phyloP scores from a whole-genome alignment of 1,140 invertebrate genomes.

The Sesamia nonagrioides region DNA sequence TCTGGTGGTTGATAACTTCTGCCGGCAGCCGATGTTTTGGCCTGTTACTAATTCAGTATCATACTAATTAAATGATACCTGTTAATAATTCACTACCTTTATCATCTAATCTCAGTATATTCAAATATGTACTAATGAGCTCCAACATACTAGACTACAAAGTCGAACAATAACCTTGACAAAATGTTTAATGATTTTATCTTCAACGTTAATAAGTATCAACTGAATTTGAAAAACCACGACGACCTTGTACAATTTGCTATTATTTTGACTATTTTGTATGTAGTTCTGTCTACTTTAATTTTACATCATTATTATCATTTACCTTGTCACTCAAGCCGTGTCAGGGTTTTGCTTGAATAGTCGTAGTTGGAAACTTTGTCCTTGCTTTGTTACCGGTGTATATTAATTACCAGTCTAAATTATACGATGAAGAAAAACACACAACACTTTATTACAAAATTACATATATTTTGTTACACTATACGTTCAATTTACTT shows the following conservation, averaged over 20 bases:
- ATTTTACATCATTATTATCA: constrained; percentile 27
- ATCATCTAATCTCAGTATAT: not conserved
- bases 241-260: not conserved
- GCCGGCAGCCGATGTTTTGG: too few relatives aligned
- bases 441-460: constrained; percentile 4
- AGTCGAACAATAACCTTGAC: not conserved
- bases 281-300: not conserved
- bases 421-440: not conserved
- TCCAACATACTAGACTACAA: not conserved
- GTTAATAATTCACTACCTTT: not conserved
- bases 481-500: constrained; percentile 10
- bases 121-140: not conserved
- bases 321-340: constrained; percentile 31
- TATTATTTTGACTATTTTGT: constrained; percentile 17
- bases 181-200: constrained; percentile 25
- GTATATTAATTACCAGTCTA: constrained; percentile 26
- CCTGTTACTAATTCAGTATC: too few relatives aligned
- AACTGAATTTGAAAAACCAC: constrained; percentile 1
- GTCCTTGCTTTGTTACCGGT: constrained; percentile 47
- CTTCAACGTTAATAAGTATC: constrained; percentile 11
- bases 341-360: constrained; percentile 44
- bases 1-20: too few relatives aligned
- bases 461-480: constrained; percentile 16
- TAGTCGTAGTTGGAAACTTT: constrained; percentile 35
- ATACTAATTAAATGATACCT: not conserved